Conservation (phyloP, 1,140 invertebrate species). For the Drosophila elegans region DNA sequence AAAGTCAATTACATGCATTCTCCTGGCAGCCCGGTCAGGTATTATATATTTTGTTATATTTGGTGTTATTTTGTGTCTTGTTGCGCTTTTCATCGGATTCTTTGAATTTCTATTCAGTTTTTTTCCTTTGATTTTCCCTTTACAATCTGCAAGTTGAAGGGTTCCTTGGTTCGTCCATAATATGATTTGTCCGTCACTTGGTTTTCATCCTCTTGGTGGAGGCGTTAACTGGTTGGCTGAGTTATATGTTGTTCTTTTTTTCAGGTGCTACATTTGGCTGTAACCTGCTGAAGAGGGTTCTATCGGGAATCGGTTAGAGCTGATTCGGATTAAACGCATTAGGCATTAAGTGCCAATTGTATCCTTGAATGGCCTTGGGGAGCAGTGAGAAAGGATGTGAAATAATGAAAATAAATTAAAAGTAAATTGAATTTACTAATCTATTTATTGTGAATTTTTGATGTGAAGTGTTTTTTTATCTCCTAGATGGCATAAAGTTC, state of each 20-base stretch:
- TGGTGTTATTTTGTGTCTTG: constrained; percentile 59
- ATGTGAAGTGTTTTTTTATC: constrained; percentile 3
- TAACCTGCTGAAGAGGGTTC: constrained; percentile 15
- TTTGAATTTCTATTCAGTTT: constrained; percentile 50
- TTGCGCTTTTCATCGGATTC: constrained; percentile 74
- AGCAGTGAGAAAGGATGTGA: neutral
- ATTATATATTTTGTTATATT: constrained; percentile 63
- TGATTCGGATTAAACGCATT: constrained; percentile 29
- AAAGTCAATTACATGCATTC: constrained; percentile 82
- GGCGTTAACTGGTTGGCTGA: constrained; percentile 36
- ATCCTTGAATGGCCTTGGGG: constrained; percentile 5
- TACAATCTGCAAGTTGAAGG: constrained; percentile 62
- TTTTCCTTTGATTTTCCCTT: constrained; percentile 30
- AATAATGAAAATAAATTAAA: neutral
- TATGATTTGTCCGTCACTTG: constrained; percentile 49
- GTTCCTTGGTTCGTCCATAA: constrained; percentile 42
- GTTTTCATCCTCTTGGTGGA: constrained; percentile 8
- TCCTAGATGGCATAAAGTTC: neutral
- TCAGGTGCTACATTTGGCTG: constrained; percentile 9
- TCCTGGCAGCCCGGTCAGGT: constrained; percentile 47
- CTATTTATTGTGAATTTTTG: neutral
- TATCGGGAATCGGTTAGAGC: constrained; percentile 8
- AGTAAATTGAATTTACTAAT: constrained; percentile 1
- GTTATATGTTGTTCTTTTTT: constrained; percentile 20
- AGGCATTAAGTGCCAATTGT: constrained; percentile 44